These are phyloP conservation scores for Scolopax bukidnonensis DNA, from an alignment of 2,797 vertebrate species.

Conservation along the genomic window DNA sequence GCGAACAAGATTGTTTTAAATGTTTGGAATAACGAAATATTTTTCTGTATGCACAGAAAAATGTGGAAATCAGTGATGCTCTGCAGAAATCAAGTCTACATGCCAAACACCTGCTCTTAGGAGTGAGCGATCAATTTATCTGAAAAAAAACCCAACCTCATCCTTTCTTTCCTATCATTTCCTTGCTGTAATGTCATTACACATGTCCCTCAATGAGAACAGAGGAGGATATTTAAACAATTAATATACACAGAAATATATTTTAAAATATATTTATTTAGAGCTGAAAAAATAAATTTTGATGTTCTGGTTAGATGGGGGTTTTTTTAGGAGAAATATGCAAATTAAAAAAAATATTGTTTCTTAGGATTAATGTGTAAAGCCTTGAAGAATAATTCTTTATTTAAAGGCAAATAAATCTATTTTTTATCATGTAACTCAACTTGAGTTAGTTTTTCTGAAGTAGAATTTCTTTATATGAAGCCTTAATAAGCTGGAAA, in stretches of 20 bases:
- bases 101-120: conserved; percentile 8
- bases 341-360: neutral
- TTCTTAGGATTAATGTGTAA: neutral
- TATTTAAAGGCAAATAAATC: neutral
- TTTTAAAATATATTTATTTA: neutral
- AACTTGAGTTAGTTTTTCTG: neutral
- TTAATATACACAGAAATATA: neutral
- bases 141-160: neutral
- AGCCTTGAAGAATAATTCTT: neutral
- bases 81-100: rapidly evolving
- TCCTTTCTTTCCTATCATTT: neutral
- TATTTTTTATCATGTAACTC: neutral
- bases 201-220: neutral
- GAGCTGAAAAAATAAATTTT: neutral
- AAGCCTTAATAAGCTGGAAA: neutral
- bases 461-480: neutral
- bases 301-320: neutral
- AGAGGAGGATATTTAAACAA: neutral
- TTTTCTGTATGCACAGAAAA: neutral
- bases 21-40: neutral
- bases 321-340: neutral
- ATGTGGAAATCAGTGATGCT: neutral
- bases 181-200: neutral
- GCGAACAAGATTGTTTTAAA: neutral
- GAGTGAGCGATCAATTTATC: neutral